phyloP scores from a whole-genome alignment of 1,140 invertebrate genomes.

The Drosophila arizonae region DNA sequence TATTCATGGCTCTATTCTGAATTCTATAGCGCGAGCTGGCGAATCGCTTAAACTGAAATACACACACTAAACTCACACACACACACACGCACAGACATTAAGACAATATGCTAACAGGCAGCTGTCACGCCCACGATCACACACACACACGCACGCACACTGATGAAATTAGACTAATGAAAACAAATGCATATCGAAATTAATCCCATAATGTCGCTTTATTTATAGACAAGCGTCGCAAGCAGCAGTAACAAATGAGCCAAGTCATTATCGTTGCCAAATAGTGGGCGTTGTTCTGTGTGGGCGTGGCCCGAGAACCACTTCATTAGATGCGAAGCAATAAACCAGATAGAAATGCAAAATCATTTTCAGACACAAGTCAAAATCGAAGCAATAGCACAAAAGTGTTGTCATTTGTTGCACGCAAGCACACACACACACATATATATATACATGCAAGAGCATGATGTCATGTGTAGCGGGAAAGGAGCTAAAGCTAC shows the following conservation, averaged over 20 bases:
- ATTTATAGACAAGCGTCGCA: constrained; percentile 61
- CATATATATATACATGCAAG: background rate
- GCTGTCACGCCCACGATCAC: constrained; percentile 18
- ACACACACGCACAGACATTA: constrained; percentile 11
- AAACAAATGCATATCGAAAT: constrained; percentile 78
- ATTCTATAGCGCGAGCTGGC: background rate
- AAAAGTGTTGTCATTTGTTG: constrained; percentile 59
- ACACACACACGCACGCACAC: constrained; percentile 15
- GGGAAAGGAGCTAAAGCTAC: constrained; percentile 24
- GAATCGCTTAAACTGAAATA: constrained; percentile 25
- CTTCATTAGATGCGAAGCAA: constrained; percentile 53
- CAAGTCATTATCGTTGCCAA: constrained; percentile 50
- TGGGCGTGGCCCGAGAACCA: constrained; percentile 45
- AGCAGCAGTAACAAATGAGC: constrained; percentile 54
- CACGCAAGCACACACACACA: constrained; percentile 29
- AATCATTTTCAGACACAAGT: constrained; percentile 45
- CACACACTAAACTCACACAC: background rate
- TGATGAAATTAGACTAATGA: constrained; percentile 74
- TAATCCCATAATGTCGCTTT: constrained; percentile 74
- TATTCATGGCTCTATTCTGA: constrained; percentile 3
- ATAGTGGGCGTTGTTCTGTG: constrained; percentile 13
- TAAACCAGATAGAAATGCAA: constrained; percentile 60
- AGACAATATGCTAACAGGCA: constrained; percentile 10
- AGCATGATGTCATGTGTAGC: constrained; percentile 49
- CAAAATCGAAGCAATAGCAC: constrained; percentile 48